Percentiles rank a stretch among this genome's conserved stretches.
Evolutionary conservation across 2,888 invertebrate genomes (phyloP).

Genomic region (Tryphoninae sp.): DNA sequence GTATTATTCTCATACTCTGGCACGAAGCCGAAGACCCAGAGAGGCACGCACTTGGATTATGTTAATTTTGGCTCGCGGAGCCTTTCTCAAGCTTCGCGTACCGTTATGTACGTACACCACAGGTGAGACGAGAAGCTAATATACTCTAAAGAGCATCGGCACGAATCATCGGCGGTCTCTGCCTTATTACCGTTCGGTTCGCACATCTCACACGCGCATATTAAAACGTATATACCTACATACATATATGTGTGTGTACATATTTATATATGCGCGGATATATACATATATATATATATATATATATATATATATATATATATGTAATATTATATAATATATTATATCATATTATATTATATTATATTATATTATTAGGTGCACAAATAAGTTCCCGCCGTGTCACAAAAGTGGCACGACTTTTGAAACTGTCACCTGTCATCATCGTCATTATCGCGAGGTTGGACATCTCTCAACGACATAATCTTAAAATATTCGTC

Average conservation of each 20-base stretch:
- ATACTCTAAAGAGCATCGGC: constrained; percentile 43
- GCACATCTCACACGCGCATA: constrained; percentile 17
- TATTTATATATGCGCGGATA: constrained; percentile 8
- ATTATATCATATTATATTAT: too few relatives aligned
- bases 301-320: constrained; percentile 15
- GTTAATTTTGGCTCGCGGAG: constrained; percentile 74
- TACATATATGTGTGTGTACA: neutral
- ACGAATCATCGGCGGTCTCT: constrained; percentile 15
- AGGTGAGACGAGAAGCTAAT: constrained; percentile 65
- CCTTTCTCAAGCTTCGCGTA: constrained; percentile 71
- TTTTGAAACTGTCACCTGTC: too few relatives aligned
- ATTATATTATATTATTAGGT: too few relatives aligned
- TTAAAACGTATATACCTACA: neutral
- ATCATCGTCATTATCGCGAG: too few relatives aligned
- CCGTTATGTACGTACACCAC: constrained; percentile 72
- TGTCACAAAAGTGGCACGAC: too few relatives aligned
- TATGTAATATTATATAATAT: neutral
- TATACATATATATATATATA: neutral
- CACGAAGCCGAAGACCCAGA: constrained; percentile 26
- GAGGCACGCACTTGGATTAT: constrained; percentile 72
- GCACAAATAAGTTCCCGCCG: too few relatives aligned
- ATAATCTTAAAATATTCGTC: too few relatives aligned
- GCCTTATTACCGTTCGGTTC: constrained; percentile 29
- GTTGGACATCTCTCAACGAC: too few relatives aligned
- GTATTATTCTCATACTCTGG: neutral